phyloP scores from a whole-genome alignment of 2,113 vertebrate species.

The Vireo altiloquus region DNA sequence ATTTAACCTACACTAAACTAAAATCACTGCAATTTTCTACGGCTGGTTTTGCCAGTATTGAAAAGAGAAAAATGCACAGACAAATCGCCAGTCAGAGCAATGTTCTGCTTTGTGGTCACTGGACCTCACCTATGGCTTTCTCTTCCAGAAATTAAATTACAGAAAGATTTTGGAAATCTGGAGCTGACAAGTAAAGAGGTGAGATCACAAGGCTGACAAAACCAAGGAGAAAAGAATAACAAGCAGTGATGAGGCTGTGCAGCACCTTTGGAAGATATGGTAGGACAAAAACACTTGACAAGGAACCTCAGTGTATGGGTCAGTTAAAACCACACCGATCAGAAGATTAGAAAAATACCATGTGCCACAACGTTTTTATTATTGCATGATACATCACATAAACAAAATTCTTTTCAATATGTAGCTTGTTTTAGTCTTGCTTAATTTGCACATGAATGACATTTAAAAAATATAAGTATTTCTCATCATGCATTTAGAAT shows the following conservation, averaged over 20 bases:
- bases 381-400: not conserved
- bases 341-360: not conserved
- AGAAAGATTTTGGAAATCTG: not conserved
- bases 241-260: not conserved
- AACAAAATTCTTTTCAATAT: not conserved
- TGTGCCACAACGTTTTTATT: rapidly evolving
- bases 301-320: not conserved
- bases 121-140: not conserved
- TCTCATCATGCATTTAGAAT: not conserved
- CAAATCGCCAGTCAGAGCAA: not conserved
- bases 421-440: not conserved
- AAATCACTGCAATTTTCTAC: not conserved
- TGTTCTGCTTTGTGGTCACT: not conserved
- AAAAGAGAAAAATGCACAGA: not conserved
- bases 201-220: not conserved
- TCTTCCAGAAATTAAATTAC: not conserved
- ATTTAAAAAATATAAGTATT: not conserved
- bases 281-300: not conserved
- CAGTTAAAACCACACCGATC: not conserved
- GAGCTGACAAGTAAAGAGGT: not conserved
- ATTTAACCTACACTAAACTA: not conserved
- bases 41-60: not conserved
- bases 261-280: not conserved
- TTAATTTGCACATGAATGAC: not conserved
- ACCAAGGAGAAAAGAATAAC: not conserved